These are phyloP conservation scores for Callyntrura sp. DNA, from an alignment of 2,888 invertebrate genomes.

Conservation along the genomic window DNA sequence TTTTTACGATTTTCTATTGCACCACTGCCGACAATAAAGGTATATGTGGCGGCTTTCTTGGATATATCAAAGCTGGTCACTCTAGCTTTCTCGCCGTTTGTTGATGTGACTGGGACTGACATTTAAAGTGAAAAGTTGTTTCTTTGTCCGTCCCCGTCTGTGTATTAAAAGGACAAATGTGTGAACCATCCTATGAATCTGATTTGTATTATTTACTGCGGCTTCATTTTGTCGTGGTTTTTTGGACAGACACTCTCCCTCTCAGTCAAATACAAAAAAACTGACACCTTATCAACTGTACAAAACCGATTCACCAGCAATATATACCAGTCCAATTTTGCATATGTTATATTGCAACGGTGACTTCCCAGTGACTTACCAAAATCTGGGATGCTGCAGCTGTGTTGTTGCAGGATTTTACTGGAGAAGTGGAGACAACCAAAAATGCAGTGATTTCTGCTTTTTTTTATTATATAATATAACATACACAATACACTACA, in stretches of 20 bases:
- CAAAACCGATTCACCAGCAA: background rate
- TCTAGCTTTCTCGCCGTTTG: constrained; percentile 54
- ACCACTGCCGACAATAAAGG: constrained; percentile 4
- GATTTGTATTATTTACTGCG: constrained; percentile 12
- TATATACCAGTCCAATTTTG: too few relatives aligned
- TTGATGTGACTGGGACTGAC: constrained; percentile 61
- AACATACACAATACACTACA: background rate
- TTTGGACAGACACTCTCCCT: background rate
- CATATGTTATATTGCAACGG: constrained; percentile 22
- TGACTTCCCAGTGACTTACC: constrained; percentile 15
- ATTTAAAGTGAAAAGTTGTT: constrained; percentile 73
- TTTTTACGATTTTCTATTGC: constrained; percentile 7
- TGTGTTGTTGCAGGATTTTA: constrained; percentile 11
- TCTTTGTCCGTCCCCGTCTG: constrained; percentile 51
- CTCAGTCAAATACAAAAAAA: too few relatives aligned
- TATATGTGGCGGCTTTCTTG: constrained; percentile 40
- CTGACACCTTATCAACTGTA: background rate
- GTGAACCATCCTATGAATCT: constrained; percentile 23
- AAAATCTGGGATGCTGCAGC: background rate
- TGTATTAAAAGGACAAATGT: constrained; percentile 12
- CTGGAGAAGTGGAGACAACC: background rate
- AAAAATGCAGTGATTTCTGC: constrained; percentile 67
- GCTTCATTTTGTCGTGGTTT: background rate
- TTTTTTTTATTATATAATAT: constrained; percentile 29
- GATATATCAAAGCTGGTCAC: constrained; percentile 34